Base-by-base conservation (phyloP, 2,113 vertebrate species). In the Hydrochoerus hydrochaeris region DNA sequence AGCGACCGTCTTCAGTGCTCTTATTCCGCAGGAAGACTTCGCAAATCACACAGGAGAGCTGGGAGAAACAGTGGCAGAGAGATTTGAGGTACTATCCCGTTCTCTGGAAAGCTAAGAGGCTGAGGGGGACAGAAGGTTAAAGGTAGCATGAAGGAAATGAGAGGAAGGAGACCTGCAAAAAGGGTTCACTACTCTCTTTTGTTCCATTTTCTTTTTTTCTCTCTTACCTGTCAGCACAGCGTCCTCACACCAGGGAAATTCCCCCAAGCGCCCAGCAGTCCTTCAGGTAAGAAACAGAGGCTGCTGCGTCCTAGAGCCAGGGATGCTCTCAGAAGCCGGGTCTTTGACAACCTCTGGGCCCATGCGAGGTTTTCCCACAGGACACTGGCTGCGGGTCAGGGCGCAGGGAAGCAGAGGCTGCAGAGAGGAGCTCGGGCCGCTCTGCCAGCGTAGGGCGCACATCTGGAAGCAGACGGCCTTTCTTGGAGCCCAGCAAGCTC, bases 81-180 rank as follows among this genome's bases (percentile, higher is more conserved):
- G 60, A 12, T 32, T 12, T 9, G 49, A 0, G 4, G 35, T 22
- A 9, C n/a, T 35, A 20, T 35, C 11, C 0, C 0, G 19, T 24
- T 17, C 13, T 0, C 22, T 12, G 58, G 63, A 44, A 65, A 38
- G 41, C 16, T 3, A 1, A 14, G 7, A 28, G 65, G 7, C 19
- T 2, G 7, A 2, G 14, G 12, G 58, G 4, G 35, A 10, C 2
- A 10, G 44, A 24, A 32, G 6, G 2, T n/a, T 30, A 65, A 80
- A 7, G 17, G 20, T 24, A 46, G 35, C 19, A 6, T 32, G 62
- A 35, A 35, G 63, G 38, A 16, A 11, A 30, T 14, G 17, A 24
- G 20, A 58, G 20, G 17, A 46, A 73, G n/a, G 58, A 46, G 20
- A 71, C 26, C 0, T n/a, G 35, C 67, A 32, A 38, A 17, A 22